Base-by-base conservation (phyloP, 2,797 vertebrate species). In the Clarias fuscus region DNA sequence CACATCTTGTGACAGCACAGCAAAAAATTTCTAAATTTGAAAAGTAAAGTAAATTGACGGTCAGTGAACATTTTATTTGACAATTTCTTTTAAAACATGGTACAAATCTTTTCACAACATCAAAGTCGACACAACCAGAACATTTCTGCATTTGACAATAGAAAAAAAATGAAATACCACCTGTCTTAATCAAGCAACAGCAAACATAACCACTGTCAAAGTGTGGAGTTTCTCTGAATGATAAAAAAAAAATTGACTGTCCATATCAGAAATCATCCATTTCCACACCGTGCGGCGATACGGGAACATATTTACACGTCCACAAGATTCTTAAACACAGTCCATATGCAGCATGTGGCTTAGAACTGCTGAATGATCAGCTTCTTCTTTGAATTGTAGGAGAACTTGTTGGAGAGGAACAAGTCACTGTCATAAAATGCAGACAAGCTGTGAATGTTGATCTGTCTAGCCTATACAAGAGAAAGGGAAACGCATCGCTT, bases 401-500 rank as follows among this genome's bases (percentile, higher is more conserved):
- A 95, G 94, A 98, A 99, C 87, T 94, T 97, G 95, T 99, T 98
- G 89, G 95, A 94, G 89, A 90, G 95, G 94, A 99, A 99, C 40
- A 97, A 88, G 33, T 99, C 97, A 0, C 98, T 99, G 95, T 97
- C 95, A 0, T 97, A 99, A 90, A 99, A 99, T 0, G 96, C 94
- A 0, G 98, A 94, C 75, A 99, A 94, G 92, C 91, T 99, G 95
- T 98, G 97, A 93, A 99, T 98, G 94, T 96, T 97, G 93, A 99
- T 99, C 94, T 98, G 98, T 64, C 98, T 93, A 20, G 98, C 98
- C 98, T 99, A 87, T 0, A 88, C 53, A 40, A 22, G 53, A 5
- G 22, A 70, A 40, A 24, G 3, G 17, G 17, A 18, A 18, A 33
- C 2, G 8, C 43, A 17, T 58, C 8, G 33, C 1, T 56, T 56